Conservation (phyloP, 1,140 invertebrate species). For the Bemisia tabaci region DNA sequence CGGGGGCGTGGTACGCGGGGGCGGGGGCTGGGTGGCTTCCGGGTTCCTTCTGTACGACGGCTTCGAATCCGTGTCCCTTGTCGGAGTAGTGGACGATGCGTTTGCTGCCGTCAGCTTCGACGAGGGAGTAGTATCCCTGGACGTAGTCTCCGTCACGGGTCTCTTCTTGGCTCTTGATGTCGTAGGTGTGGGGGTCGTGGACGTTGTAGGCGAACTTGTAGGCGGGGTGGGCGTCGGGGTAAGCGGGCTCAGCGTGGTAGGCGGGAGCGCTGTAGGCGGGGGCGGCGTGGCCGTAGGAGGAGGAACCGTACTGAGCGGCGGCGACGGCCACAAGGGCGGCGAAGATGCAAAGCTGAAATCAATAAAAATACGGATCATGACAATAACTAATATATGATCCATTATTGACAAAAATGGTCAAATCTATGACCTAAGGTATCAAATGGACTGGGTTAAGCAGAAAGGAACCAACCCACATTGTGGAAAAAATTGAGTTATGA, state of each 20-base stretch:
- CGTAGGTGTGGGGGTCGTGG: conserved; percentile 23
- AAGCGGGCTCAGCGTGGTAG: conserved; percentile 12
- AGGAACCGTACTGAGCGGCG: conserved; percentile 1
- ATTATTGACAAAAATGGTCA: too few relatives aligned
- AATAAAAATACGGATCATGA: too few relatives aligned
- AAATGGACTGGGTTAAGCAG: too few relatives aligned
- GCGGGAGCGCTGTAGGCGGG: conserved; percentile 8
- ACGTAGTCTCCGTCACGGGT: conserved; percentile 25
- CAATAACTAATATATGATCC: too few relatives aligned
- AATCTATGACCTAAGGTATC: too few relatives aligned
- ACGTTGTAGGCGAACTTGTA: conserved; percentile 20
- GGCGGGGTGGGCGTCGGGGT: conserved; percentile 8
- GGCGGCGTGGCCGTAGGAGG: conserved; percentile 15
- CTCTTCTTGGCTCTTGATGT: conserved; percentile 24
- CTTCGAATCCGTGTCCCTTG: conserved; percentile 28
- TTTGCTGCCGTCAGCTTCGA: conserved; percentile 41
- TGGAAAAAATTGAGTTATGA: too few relatives aligned
- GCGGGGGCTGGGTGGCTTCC: conserved; percentile 3
- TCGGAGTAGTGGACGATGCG: conserved; percentile 35
- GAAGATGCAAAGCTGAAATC: conserved; percentile 14
- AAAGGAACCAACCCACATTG: too few relatives aligned
- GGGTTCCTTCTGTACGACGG: conserved; percentile 17
- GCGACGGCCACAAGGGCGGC: conserved; percentile 15
- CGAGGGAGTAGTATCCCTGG: conserved; percentile 26
- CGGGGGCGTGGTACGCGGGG: conserved; percentile 2